Evolutionary conservation across 2,888 invertebrate genomes (phyloP), one percentile per base, ranked within the genome.

Genomic region (Orthosia incerta): DNA sequence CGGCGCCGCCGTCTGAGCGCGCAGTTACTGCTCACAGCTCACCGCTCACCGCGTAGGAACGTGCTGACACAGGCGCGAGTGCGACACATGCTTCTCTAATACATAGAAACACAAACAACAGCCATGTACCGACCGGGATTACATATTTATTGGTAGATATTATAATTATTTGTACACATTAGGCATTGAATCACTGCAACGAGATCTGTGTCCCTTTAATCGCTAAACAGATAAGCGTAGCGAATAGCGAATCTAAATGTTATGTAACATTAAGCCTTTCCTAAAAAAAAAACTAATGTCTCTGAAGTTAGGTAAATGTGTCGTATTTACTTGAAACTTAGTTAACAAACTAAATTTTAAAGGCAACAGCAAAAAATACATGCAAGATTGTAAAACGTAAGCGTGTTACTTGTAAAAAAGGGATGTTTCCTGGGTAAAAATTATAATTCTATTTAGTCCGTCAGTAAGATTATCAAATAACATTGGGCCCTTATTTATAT

Each of bases 1-100:
- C 90, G 51, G 81, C 92, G 89, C 94, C 74, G 91, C 93, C 76
- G 91, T 91, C 84, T 95, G 89, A 93, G 81, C 82, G 9, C 39
- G 39, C 39, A 31, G 31, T 5, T 31, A 5, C 26, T 7, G 31
- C 31, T 31, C 31, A 31, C 31, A 3, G 31, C 31, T 31, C 31
- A 39, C 39, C 39, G 39, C 39, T 39, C 39, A 39, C 39, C 39
- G 39, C 39, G 39, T 39, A 39, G 39, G 39, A 1, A 39, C 7
- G 9, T 9, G 1, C 1, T 39, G 39, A 39, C 39, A 39, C 7
- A 7, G 39, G 39, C 39, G 39, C 39, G 39, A 39, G 9, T 9
- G 39, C 39, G 39, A 31, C 39, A n/a, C 55, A 63, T 83, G 72
- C 83, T 70, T 67, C 48, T 66, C n/a, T 18, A 63, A 56, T 26